phyloP scores from a whole-genome alignment of 35 echinoderm and acorn worm genomes.

The Chiridota heheva region DNA sequence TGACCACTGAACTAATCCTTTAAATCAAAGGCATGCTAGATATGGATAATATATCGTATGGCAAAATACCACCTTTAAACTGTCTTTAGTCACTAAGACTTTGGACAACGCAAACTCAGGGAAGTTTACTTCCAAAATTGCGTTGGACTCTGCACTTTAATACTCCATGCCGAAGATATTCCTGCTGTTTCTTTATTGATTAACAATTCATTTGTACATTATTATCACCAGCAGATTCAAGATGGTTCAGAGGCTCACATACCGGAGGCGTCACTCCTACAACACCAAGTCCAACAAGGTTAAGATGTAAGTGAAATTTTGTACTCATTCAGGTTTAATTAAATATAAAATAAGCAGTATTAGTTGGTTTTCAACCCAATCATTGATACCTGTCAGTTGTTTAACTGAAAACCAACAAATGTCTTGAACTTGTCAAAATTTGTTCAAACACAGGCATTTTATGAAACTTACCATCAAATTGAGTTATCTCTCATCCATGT shows the following conservation, averaged over 20 bases:
- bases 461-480: background rate
- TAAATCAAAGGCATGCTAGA: too few relatives aligned
- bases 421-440: background rate
- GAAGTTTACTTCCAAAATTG: too few relatives aligned
- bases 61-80: too few relatives aligned
- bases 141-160: too few relatives aligned
- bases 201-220: slow-evolving; percentile 12
- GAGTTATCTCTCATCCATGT: background rate
- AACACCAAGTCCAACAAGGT: slow-evolving; percentile 84
- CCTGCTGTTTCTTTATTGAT: too few relatives aligned
- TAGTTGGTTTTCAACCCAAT: background rate
- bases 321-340: background rate
- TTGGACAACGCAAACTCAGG: too few relatives aligned
- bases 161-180: too few relatives aligned
- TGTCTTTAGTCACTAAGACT: too few relatives aligned
- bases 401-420: background rate
- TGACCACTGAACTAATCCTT: too few relatives aligned
- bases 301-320: slow-evolving; percentile 51
- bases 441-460: background rate
- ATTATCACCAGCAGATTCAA: slow-evolving; percentile 47
- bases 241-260: slow-evolving; percentile 72
- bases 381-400: background rate
- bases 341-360: background rate
- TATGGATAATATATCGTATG: too few relatives aligned
- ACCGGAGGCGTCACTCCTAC: slow-evolving; percentile 76